Percentiles rank a stretch among this genome's conserved stretches.
Conservation (phyloP, 2,797 vertebrate genomes). For the Babyrousa celebensis region DNA sequence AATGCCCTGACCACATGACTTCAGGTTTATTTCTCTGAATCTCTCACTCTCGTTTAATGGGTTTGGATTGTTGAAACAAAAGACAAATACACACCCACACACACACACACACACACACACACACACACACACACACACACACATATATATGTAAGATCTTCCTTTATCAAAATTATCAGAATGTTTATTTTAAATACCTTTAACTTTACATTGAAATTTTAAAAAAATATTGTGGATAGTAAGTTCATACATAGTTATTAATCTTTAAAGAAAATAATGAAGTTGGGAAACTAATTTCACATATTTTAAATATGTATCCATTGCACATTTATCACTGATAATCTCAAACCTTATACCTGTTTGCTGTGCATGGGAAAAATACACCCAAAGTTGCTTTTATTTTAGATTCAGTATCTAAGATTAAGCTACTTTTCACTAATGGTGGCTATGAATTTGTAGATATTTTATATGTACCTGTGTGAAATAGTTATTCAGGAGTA, state of each 20-base stretch:
- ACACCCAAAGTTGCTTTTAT: neutral
- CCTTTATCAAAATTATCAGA: neutral
- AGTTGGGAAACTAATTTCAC: neutral
- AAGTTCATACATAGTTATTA: neutral
- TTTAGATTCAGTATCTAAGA: neutral
- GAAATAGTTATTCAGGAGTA: neutral
- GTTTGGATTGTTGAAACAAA: neutral
- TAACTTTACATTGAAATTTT: neutral
- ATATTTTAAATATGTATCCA: neutral
- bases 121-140: no score
- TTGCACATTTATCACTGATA: neutral
- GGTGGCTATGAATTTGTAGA: no score
- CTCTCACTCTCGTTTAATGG: neutral
- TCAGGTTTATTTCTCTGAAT: neutral
- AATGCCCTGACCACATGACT: accelerated
- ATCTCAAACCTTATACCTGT: neutral
- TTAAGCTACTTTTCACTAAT: neutral
- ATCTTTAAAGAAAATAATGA: neutral
- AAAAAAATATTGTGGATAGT: neutral
- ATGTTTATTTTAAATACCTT: neutral
- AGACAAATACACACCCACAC: neutral
- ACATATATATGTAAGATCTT: neutral
- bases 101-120: no score
- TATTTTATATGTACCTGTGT: neutral
- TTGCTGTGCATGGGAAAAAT: neutral